Evolutionary conservation across 2,888 invertebrate species (phyloP).

Genomic region (Drosophila maculinotata): DNA sequence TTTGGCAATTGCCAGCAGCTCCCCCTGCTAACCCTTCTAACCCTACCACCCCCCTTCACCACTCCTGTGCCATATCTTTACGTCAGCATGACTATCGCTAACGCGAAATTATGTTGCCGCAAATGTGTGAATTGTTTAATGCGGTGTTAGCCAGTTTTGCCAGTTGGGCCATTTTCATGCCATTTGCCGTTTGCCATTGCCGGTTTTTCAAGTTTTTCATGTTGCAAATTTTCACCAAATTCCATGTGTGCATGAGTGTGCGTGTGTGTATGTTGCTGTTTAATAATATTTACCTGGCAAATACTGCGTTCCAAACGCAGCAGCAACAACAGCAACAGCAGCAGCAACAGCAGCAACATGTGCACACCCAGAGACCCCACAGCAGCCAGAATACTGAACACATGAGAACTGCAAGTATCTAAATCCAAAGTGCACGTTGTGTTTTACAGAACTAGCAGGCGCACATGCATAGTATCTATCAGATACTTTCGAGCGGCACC

Average conservation of each 20-base stretch:
- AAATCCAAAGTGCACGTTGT: conserved; percentile 12
- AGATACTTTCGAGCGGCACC: conserved; percentile 25
- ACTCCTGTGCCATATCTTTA: not conserved
- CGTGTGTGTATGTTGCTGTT: conserved; percentile 18
- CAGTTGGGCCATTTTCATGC: conserved; percentile 46
- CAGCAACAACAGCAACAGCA: conserved; percentile 21
- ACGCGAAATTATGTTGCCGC: conserved; percentile 72
- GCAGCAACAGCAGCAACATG: conserved; percentile 29
- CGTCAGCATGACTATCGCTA: conserved; percentile 32
- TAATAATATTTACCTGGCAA: conserved; percentile 71
- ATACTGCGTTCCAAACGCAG: conserved; percentile 30
- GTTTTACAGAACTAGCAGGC: conserved; percentile 43
- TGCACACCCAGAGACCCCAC: conserved; percentile 27
- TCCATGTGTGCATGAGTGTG: conserved; percentile 47
- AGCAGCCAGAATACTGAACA: conserved; percentile 11
- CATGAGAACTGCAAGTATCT: conserved; percentile 10
- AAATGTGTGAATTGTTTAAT: conserved; percentile 79
- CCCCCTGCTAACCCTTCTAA: not conserved
- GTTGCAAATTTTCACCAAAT: conserved; percentile 71
- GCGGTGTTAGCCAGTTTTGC: conserved; percentile 68
- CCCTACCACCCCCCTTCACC: too few relatives aligned
- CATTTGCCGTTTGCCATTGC: conserved; percentile 45
- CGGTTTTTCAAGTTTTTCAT: conserved; percentile 78
- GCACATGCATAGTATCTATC: conserved; percentile 44
- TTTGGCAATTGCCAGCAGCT: conserved; percentile 34